Percentiles rank a stretch among this genome's conserved stretches.
Evolutionary conservation across 2,113 vertebrate species (phyloP).

Genomic region (Illadopsis cleaveri): DNA sequence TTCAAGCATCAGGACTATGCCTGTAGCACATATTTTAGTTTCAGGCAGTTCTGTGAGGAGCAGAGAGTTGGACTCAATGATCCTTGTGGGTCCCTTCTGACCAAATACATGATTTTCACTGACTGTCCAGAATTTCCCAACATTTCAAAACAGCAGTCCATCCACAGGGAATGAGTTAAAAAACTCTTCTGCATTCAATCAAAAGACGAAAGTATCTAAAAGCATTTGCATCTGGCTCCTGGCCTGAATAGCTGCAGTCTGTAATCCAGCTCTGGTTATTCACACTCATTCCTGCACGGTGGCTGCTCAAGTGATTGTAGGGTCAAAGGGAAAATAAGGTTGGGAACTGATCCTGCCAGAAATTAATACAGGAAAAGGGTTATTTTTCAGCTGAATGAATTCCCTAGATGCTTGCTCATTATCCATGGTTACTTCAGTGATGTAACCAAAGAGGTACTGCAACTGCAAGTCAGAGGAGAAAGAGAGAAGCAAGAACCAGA

Average conservation of each 20-base stretch:
- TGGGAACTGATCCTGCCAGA: neutral
- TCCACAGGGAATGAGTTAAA: neutral
- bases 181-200: neutral
- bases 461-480: neutral
- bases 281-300: neutral
- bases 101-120: neutral
- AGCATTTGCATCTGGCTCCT: neutral
- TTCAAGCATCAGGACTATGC: neutral
- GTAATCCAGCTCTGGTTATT: neutral
- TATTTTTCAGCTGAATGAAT: neutral
- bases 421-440: neutral
- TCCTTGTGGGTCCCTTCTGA: neutral
- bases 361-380: neutral
- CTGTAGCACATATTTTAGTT: neutral
- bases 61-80: neutral
- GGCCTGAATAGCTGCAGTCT: neutral
- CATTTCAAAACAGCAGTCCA: neutral
- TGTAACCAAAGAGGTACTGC: neutral
- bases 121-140: neutral
- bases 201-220: neutral
- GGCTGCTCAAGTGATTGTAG: neutral
- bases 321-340: neutral
- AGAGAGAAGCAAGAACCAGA: neutral
- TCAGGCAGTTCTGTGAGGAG: neutral
- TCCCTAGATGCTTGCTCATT: neutral